Base-by-base conservation (phyloP, 1,140 invertebrate genomes). In the Meloidogyne floridensis region DNA sequence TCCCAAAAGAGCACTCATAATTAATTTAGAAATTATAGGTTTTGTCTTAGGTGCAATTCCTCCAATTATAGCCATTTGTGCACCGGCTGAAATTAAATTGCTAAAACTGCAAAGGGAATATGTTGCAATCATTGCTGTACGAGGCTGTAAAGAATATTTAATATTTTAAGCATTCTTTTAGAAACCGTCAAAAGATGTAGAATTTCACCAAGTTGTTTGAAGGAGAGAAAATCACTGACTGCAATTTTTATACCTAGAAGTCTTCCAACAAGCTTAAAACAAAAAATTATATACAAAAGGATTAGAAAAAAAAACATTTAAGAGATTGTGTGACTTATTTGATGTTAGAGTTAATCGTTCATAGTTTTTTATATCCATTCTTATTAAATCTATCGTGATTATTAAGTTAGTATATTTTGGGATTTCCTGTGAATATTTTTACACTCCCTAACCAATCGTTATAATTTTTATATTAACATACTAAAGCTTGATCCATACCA, bases 91-190 rank as follows among this genome's bases (percentile, higher is more conserved):
- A 1, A 93, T 93, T 3, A 96, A 94, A 92, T 98, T 98, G 0
- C 95, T 94, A 91, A 98, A 98, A 0, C 96, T 95, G 89, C 96
- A 98, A 10, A 98, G 92, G 0, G 96, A 94, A 89, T 94, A 98
- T 0, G 96, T 98, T 0, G 95, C 94, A 56, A 98, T 95, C 2
- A 93, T 93, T 65, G 75, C 75, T 10, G 75, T 84, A 72, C 43
- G 75, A 42, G 59, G 82, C 91, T 92, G 90, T 3, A 47, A 47
- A 47, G 93, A 53, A 95, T 9, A 59, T 20, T 75, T 75, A 5
- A 53, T 20, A 15, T 53, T 3, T 47, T 47, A 47, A 1, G n/a
- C 10, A 5, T 76, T 53, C 18, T 43, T 54, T 13, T 42, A 3
- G 47, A 53, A 53, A 47, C n/a, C 47, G 11, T 15, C 20, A 2